Evolutionary conservation across 2,797 vertebrate species (phyloP).

Genomic region (Anomalospiza imberbis): DNA sequence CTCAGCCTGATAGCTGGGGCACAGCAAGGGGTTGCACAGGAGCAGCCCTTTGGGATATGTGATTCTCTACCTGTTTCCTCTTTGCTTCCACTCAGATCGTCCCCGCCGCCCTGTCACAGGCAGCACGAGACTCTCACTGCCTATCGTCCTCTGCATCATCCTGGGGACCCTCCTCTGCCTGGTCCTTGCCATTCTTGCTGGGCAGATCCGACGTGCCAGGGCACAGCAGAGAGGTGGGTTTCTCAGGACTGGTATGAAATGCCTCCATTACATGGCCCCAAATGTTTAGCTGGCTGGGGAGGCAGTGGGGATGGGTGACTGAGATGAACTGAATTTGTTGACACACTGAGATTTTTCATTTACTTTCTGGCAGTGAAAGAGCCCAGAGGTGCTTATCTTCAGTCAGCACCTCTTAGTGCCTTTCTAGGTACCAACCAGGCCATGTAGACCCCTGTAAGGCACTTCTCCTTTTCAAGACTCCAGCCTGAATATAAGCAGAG

Average conservation of each 20-base stretch:
- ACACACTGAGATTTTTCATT: not conserved
- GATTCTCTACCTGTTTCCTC: not conserved
- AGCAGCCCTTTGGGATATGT: not conserved
- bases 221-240: conserved; percentile 11
- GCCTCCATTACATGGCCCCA: not conserved
- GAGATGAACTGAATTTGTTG: not conserved
- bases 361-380: not conserved
- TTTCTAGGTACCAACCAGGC: not conserved
- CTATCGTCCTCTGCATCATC: conserved; percentile 46
- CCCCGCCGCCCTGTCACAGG: not conserved
- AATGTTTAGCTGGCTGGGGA: not conserved
- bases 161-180: conserved; percentile 37
- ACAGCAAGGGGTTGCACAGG: not conserved
- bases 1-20: not conserved
- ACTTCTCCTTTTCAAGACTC: not conserved
- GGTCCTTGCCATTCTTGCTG: conserved; percentile 28
- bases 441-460: not conserved
- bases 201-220: not conserved
- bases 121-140: not conserved
- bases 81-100: not conserved
- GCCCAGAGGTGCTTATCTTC: not conserved
- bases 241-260: not conserved
- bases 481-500: not conserved
- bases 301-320: not conserved
- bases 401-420: not conserved